These are phyloP conservation scores for Turritopsis dohrnii DNA, from an alignment of 30 jellyfish, hydroid and myxozoan genomes.

Conservation along the genomic window DNA sequence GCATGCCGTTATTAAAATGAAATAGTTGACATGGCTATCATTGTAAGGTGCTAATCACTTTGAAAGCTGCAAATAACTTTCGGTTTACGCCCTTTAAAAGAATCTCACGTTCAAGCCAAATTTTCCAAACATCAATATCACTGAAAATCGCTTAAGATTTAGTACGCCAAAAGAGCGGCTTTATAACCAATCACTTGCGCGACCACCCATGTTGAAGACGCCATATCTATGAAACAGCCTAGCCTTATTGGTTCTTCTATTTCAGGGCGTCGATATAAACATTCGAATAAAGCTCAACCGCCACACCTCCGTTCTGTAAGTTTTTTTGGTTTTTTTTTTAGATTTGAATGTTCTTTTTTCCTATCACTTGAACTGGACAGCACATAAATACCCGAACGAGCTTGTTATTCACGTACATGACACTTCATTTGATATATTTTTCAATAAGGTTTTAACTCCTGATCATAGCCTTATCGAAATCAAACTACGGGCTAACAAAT, in stretches of 20 bases:
- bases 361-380: too few relatives aligned
- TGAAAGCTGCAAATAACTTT: background rate
- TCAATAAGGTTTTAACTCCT: too few relatives aligned
- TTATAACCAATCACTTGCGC: too few relatives aligned
- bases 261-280: conserved; percentile 62
- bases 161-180: too few relatives aligned
- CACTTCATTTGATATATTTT: too few relatives aligned
- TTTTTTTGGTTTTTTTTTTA: background rate
- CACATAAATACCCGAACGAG: too few relatives aligned
- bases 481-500: too few relatives aligned
- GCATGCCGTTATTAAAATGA: background rate
- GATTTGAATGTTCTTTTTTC: too few relatives aligned
- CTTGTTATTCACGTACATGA: too few relatives aligned
- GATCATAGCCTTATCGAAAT: too few relatives aligned
- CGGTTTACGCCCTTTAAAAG: background rate
- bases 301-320: conserved; percentile 65
- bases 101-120: background rate
- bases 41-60: background rate
- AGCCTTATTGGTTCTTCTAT: background rate
- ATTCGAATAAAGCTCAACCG: conserved; percentile 30
- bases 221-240: background rate
- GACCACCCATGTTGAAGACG: too few relatives aligned
- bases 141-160: background rate
- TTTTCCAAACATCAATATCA: background rate
- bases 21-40: background rate